Evolutionary conservation across 30 jellyfish, hydroid and myxozoan genomes (phyloP), one percentile per base, ranked within the genome.

Genomic region (Sanderia malayensis): DNA sequence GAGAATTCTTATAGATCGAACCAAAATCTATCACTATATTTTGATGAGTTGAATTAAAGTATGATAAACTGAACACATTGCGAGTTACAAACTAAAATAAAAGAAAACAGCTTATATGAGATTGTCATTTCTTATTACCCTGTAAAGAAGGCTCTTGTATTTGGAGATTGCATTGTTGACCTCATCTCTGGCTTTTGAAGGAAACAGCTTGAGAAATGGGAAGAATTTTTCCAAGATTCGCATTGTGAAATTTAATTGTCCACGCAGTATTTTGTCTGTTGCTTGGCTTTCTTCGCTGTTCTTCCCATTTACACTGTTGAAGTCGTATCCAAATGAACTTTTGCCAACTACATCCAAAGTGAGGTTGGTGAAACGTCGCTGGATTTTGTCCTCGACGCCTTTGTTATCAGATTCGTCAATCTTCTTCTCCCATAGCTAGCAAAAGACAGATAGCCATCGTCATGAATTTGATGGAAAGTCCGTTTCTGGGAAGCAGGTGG

Each of bases 311-410:
- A 53, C 11, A 53, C 83, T 47, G 67, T 71, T 53, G 26, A 71
- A 71, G 17, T 21, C 25, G 58, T 71, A 71, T 24, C 72, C 83
- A 52, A 71, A 71, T 21, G 73, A 71, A 0, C 61, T 32, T 25
- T 47, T 72, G 2, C 83, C 83, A 27, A 71, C 53, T 29, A 71
- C 61, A 53, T 71, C 83, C 31, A 71, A n/a, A 8, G 83, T 71
- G 9, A 71, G 44, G 31, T 26, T 7, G 2, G 71, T 71, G 25
- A 71, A 71, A 20, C 25, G 32, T 4, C 53, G n/a, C 29, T 53
- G 83, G 13, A 71, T 53, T 30, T 27, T 33, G 13, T 47, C 72
- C 46, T 71, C 73, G 31, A 41, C 15, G 11, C 18, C 4, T 8
- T 23, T 27, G 22, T 72, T 72, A 27, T 30, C 72, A 1, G 0